These are phyloP conservation scores for Conops quadrifasciatus DNA, from an alignment of 2,888 invertebrate genomes.

Conservation along the genomic window DNA sequence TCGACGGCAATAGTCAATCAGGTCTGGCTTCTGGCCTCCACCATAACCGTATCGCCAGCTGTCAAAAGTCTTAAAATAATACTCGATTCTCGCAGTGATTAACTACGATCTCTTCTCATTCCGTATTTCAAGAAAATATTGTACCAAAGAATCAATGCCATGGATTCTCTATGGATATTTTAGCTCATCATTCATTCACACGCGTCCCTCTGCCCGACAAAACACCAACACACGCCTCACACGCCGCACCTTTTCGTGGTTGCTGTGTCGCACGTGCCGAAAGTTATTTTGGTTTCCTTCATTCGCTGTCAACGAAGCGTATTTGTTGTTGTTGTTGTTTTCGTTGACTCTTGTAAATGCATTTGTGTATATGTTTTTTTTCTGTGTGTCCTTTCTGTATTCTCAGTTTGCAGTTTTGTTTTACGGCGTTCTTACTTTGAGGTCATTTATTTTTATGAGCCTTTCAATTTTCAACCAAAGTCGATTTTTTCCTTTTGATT, in stretches of 20 bases:
- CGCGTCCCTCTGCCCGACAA: background rate
- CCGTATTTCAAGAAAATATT: background rate
- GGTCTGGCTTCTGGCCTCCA: background rate
- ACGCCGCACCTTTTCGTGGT: constrained; percentile 16
- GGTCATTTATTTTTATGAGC: constrained; percentile 34
- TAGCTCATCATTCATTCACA: constrained; percentile 12
- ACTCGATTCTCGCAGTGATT: constrained; percentile 10
- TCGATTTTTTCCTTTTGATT: constrained; percentile 37
- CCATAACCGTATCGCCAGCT: background rate
- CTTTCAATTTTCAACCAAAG: constrained; percentile 18
- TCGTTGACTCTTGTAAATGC: constrained; percentile 13
- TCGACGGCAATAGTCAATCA: background rate
- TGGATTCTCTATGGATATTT: too few species aligned
- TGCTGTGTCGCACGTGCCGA: constrained; percentile 22
- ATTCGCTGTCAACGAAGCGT: constrained; percentile 10
- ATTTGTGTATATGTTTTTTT: constrained; percentile 11
- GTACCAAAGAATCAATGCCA: too few species aligned
- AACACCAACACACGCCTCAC: background rate
- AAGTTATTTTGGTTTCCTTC: constrained; percentile 25
- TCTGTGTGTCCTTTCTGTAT: background rate
- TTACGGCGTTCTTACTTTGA: background rate
- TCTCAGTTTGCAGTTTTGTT: background rate
- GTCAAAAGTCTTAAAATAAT: constrained; percentile 18
- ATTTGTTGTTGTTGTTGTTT: constrained; percentile 1
- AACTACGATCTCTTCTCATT: background rate